phyloP scores from a whole-genome alignment of 2,797 vertebrate genomes.

The Coccyzus lansbergi region DNA sequence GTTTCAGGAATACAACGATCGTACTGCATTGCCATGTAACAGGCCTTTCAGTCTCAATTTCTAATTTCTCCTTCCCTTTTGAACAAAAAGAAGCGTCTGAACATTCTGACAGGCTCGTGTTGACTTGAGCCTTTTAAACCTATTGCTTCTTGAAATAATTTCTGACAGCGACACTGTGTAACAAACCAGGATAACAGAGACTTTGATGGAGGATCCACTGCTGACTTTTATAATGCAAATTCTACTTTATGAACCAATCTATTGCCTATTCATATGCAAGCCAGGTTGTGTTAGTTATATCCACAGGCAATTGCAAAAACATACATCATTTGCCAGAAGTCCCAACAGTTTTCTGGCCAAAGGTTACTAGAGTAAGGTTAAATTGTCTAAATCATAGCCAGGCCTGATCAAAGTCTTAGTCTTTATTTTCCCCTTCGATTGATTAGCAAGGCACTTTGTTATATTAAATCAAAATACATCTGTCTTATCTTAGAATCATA shows the following conservation, averaged over 20 bases:
- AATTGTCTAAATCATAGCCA: neutral
- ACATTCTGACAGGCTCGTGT: neutral
- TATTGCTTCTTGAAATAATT: neutral
- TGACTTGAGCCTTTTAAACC: neutral
- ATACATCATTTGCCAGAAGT: neutral
- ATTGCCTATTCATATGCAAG: neutral
- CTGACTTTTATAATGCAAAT: neutral
- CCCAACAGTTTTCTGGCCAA: neutral
- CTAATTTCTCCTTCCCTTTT: neutral
- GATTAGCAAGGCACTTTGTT: neutral
- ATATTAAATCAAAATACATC: neutral
- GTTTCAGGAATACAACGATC: neutral
- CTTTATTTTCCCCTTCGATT: neutral
- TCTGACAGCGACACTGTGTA: neutral
- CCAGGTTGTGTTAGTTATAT: neutral
- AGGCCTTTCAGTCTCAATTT: neutral
- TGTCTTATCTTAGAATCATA: too few relatives aligned
- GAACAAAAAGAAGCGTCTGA: neutral
- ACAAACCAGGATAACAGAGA: neutral
- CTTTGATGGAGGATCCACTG: neutral
- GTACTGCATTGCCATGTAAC: neutral
- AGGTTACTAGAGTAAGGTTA: neutral
- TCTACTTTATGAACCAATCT: neutral
- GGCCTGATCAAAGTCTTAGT: neutral
- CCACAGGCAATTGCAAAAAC: neutral